Percentiles rank a stretch among this genome's conserved stretches.
Evolutionary conservation across 2,797 vertebrate species (phyloP).

Genomic region (Hyperoplus immaculatus): DNA sequence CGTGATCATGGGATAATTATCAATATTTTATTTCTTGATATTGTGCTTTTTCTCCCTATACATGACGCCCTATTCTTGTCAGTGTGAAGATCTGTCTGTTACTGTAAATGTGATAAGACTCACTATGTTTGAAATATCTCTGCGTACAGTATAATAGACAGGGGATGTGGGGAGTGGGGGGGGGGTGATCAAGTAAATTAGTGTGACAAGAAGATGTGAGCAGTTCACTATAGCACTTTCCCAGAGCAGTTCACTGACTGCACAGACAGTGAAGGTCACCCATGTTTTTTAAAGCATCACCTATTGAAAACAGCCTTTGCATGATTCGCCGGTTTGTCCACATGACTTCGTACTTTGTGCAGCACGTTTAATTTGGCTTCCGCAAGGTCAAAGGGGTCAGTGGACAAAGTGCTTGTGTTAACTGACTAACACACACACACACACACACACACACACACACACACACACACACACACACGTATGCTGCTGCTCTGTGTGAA

Average conservation of each 20-base stretch:
- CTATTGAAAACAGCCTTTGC: slow-evolving; percentile 48
- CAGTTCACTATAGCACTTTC: slow-evolving; percentile 26
- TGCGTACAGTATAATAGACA: background rate
- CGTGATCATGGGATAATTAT: slow-evolving; percentile 71
- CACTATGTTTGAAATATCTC: slow-evolving; percentile 8
- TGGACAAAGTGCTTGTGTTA: slow-evolving; percentile 71
- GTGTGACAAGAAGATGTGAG: slow-evolving; percentile 37
- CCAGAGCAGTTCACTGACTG: slow-evolving; percentile 32
- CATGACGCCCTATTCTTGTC: slow-evolving; percentile 22
- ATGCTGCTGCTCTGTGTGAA: slow-evolving; percentile 21
- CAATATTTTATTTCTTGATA: slow-evolving; percentile 35
- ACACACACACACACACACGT: too few relatives aligned
- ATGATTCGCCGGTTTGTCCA: slow-evolving; percentile 46
- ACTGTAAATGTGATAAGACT: background rate
- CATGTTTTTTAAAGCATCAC: slow-evolving; percentile 51
- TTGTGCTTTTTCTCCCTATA: slow-evolving; percentile 27
- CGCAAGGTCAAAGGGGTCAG: slow-evolving; percentile 81
- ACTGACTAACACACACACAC: slow-evolving; percentile 43
- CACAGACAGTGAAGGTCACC: slow-evolving; percentile 58
- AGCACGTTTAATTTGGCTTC: slow-evolving; percentile 70
- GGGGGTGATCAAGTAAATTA: slow-evolving; percentile 27
- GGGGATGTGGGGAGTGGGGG: too few relatives aligned
- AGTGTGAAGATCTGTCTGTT: background rate
- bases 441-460: background rate
- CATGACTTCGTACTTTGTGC: slow-evolving; percentile 57